Conservation (phyloP, 2,113 vertebrate species). For the Sisor rabdophorus region DNA sequence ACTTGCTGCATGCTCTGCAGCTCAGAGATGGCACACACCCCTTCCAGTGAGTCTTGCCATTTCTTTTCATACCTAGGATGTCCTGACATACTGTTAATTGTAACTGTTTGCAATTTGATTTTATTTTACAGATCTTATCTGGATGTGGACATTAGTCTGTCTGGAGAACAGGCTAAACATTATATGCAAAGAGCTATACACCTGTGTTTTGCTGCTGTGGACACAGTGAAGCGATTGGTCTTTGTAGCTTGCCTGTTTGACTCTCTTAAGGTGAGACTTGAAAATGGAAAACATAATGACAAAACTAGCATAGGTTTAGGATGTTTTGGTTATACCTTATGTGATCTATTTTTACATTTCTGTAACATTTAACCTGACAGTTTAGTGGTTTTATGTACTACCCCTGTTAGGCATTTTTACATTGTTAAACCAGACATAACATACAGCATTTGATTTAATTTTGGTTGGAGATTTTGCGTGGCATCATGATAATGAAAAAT, state of each 20-base stretch:
- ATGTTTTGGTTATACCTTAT: not conserved
- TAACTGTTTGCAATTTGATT: constrained; percentile 2
- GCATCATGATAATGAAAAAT: not conserved
- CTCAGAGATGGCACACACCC: constrained; percentile 74
- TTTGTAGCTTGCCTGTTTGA: constrained; percentile 80
- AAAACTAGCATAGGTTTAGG: not conserved
- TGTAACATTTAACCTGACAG: not conserved
- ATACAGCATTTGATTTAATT: not conserved
- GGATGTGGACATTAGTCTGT: constrained; percentile 75
- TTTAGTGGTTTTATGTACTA: not conserved
- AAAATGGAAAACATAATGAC: not conserved
- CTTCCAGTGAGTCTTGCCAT: constrained; percentile 72
- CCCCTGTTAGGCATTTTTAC: not conserved
- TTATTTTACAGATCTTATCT: constrained; percentile 70
- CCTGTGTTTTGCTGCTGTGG: constrained; percentile 57
- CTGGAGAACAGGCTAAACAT: constrained; percentile 72
- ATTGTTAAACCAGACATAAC: not conserved
- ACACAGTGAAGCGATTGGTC: constrained; percentile 75
- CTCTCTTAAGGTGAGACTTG: constrained; percentile 80
- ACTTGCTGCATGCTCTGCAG: constrained; percentile 69
- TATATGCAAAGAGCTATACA: constrained; percentile 68
- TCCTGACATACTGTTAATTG: not conserved
- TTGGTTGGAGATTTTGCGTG: no score
- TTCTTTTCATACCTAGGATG: not conserved
- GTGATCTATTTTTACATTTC: not conserved